phyloP scores from a whole-genome alignment of 2,888 invertebrate species.

The Amblyjoppa fuscipennis region DNA sequence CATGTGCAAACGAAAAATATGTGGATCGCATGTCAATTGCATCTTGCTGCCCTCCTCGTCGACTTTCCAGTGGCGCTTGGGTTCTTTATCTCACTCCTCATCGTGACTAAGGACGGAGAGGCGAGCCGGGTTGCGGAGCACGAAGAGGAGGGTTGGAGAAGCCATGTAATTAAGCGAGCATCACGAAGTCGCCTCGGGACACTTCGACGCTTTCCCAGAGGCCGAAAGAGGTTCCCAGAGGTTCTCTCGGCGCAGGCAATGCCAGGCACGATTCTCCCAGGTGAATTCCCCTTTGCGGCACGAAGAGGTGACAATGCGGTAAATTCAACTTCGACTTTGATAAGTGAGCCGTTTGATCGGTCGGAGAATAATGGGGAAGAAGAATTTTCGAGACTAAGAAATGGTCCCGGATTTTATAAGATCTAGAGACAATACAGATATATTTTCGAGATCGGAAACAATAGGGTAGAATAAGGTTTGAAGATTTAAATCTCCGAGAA shows the following conservation, averaged over 20 bases:
- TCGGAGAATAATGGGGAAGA: neutral
- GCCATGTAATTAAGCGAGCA: conserved; percentile 65
- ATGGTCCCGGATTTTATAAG: neutral
- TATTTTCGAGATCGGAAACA: neutral
- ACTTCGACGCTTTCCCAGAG: conserved; percentile 45
- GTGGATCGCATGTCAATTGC: conserved; percentile 13
- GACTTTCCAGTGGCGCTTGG: neutral
- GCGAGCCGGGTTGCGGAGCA: neutral
- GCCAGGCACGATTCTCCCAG: neutral
- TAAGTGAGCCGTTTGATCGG: neutral
- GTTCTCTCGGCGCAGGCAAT: conserved; percentile 4
- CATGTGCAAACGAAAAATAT: conserved; percentile 34
- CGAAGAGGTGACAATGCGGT: neutral
- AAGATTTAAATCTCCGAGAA: neutral
- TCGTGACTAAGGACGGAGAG: neutral
- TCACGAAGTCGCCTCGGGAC: conserved; percentile 55
- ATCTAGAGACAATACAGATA: neutral
- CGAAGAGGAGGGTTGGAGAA: conserved; percentile 14
- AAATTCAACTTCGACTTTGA: conserved; percentile 3
- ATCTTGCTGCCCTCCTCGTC: conserved; percentile 1
- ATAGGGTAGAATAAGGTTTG: neutral
- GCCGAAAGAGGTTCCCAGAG: conserved; percentile 10
- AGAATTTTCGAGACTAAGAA: neutral
- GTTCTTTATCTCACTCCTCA: conserved; percentile 26
- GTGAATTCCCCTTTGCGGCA: conserved; percentile 7